Evolutionary conservation across 2,113 vertebrate genomes (phyloP), one percentile per base, ranked within the genome.

Genomic region (Amia ocellicauda): DNA sequence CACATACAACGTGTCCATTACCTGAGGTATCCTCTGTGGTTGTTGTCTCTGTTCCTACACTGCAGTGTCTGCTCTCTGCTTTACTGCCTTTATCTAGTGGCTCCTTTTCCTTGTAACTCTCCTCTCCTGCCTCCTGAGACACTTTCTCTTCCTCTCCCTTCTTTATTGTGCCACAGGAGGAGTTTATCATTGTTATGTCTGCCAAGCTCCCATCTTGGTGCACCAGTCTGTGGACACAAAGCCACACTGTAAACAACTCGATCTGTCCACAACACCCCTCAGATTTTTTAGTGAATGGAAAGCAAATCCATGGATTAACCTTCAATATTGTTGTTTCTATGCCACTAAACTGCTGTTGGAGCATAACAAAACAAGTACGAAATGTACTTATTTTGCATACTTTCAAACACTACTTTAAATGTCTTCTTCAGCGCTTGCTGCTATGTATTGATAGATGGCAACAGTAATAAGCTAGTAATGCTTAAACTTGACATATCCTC

Each of bases 181-280:
- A 80, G 60, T 92, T 95, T 83, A 95, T 87, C 92, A 97, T 89
- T 72, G 94, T 88, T 58, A 99, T 81, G 80, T 99, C 97, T 0
- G 94, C 93, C 62, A 99, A 86, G 74, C 97, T 99, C 55, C 92
- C 96, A 11, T 98, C 95, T 9, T 86, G 95, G 70, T 96, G 92
- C 13, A 90, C 97, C 74, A 99, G 76, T 77, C 97, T 99, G 90
- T 77, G 57, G 71, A 72, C 51, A 80, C 76, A 84, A 13, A 74
- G 63, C 0, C 68, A 45, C 8, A 0, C 27, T 41, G 55, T 89
- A 58, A 87, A 70, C 17, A 65, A 57, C 41, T 14, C 14, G 3
- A 20, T 16, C 20, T 53, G 19, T 16, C 8, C 27, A 14, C 19
- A 20, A 10, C 19, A 4, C 7, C 22, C 7, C 22, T 7, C 27